Conservation (phyloP, 1,140 invertebrate species). For the Bombus haemorrhoidalis region DNA sequence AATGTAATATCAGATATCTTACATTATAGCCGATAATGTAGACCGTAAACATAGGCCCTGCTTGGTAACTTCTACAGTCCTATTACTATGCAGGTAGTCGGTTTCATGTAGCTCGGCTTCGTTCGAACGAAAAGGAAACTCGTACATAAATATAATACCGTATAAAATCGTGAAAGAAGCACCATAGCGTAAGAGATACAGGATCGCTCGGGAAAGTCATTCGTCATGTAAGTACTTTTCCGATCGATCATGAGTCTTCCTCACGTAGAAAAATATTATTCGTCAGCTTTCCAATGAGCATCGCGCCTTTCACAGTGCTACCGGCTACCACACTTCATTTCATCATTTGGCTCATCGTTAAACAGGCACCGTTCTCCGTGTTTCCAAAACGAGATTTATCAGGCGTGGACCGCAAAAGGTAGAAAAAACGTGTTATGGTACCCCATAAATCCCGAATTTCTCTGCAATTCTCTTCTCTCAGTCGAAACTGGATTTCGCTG, state of each 20-base stretch:
- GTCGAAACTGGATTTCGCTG: too few relatives aligned
- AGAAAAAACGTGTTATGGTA: conserved; percentile 22
- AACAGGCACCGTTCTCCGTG: conserved; percentile 2
- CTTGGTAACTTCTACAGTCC: not conserved
- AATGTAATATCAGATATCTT: conserved; percentile 22
- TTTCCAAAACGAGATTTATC: not conserved
- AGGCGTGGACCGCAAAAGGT: conserved; percentile 20
- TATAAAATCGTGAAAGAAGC: conserved; percentile 70
- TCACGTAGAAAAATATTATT: conserved; percentile 76
- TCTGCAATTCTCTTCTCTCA: not conserved
- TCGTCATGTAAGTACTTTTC: conserved; percentile 7
- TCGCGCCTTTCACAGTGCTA: not conserved
- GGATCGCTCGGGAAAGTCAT: conserved; percentile 28
- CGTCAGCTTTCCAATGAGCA: conserved; percentile 50
- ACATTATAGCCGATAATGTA: conserved; percentile 46
- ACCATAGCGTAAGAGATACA: conserved; percentile 61
- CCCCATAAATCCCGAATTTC: not conserved
- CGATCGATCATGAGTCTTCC: conserved; percentile 46
- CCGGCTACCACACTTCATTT: not conserved
- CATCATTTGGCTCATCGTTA: not conserved
- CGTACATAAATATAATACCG: conserved; percentile 41
- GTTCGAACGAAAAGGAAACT: conserved; percentile 32
- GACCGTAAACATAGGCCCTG: conserved; percentile 57
- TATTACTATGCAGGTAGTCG: not conserved
- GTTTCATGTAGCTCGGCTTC: not conserved